A percentile compares a stretch with the other conserved stretches of the same genome.
Conservation (phyloP, 2,113 vertebrate species). For the Ranitomeya variabilis region DNA sequence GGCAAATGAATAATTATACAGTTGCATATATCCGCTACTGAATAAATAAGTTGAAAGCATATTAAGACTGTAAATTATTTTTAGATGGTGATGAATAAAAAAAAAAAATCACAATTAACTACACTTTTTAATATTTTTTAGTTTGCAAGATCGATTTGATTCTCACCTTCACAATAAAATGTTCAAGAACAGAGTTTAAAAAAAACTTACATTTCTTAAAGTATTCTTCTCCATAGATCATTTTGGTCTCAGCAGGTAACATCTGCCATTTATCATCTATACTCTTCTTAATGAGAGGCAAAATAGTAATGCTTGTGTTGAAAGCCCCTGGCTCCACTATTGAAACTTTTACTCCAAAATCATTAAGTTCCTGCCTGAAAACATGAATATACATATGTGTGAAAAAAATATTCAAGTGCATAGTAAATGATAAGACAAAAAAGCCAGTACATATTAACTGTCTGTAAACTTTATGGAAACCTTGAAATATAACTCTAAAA, state of each 20-base stretch:
- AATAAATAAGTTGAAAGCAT: too few relatives aligned
- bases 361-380: slow-evolving; percentile 62
- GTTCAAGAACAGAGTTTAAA: not conserved
- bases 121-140: not conserved
- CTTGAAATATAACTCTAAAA: not conserved
- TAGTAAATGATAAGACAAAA: not conserved
- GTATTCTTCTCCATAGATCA: slow-evolving; percentile 64
- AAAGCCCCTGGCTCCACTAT: slow-evolving; percentile 77
- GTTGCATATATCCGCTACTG: too few relatives aligned
- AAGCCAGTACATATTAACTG: not conserved
- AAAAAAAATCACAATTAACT: too few relatives aligned
- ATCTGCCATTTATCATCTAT: slow-evolving; percentile 65
- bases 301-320: slow-evolving; percentile 59
- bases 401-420: not conserved
- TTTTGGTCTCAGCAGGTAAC: slow-evolving; percentile 69
- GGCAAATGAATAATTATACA: too few relatives aligned
- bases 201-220: not conserved
- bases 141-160: not conserved
- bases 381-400: not conserved
- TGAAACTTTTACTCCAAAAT: slow-evolving; percentile 66
- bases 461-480: not conserved
- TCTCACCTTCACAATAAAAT: not conserved
- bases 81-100: too few relatives aligned
- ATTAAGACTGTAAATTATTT: too few relatives aligned
- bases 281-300: accelerated